Evolutionary conservation across 1,140 invertebrate species (phyloP), one percentile per base, ranked within the genome.

Genomic region (Hylaeus volcanicus): DNA sequence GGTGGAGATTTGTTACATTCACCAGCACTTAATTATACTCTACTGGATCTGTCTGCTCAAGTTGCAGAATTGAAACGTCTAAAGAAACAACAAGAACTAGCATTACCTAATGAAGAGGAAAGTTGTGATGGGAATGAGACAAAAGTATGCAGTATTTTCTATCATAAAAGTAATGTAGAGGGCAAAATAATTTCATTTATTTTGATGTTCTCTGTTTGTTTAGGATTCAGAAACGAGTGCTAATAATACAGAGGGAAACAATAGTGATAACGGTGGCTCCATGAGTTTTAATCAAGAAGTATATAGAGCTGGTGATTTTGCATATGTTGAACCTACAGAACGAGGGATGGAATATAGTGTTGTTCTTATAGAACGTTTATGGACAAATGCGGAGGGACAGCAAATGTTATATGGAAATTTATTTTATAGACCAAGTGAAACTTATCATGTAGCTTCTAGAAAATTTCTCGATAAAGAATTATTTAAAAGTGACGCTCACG

Each of bases 401-500:
- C 96, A 98, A 85, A 98, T 98, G 95, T 94, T 99, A 63, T 97
- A 98, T 89, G 98, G 97, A 15, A 98, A 97, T 89, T 81, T 92
- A 60, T 94, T 94, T 82, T 93, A 94, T 72, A 94, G 96, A 55
- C 98, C 98, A 0, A 96, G 97, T 89, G 98, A 99, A 93, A 99
- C 99, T 0, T 99, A 97, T 93, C 99, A 99, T 93, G 95, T 99
- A 3, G 96, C 98, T 6, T 98, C 98, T 2, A 95, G 98, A 85
- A 99, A 98, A 93, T 99, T 99, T 92, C 94, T 99, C 0, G 97
- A 99, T 88, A 97, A 99, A 92, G 98, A 99, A 93, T 96, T 99
- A 14, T 99, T 99, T 90, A 98, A 99, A 93, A 99, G 97, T 81
- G 98, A 99, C 85, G 95, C 96, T 79, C 96, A 97, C 88, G 95